Base-by-base conservation (phyloP, 2,888 invertebrate genomes). In the Tethea ocularis region DNA sequence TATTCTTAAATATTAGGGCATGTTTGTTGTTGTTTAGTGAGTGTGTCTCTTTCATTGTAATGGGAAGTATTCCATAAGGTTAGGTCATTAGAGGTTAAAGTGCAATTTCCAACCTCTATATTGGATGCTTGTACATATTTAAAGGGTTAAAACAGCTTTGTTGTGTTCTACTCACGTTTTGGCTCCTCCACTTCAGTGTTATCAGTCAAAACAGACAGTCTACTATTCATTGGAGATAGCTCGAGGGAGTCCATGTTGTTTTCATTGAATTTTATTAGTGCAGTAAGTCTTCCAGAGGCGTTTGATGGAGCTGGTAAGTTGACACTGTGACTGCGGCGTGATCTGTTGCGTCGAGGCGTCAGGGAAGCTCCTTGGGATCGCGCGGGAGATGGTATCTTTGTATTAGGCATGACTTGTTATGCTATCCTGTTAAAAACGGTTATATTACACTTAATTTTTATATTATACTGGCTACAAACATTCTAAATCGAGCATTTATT, bases 121-220 rank as follows among this genome's bases (percentile, higher is more conserved):
- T n/a, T n/a, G n/a, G n/a, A n/a, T n/a, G n/a, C n/a, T n/a, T n/a
- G n/a, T n/a, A n/a, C n/a, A n/a, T n/a, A n/a, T n/a, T n/a, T n/a
- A n/a, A n/a, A n/a, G n/a, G n/a, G n/a, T n/a, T n/a, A n/a, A n/a
- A n/a, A n/a, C n/a, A n/a, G n/a, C n/a, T n/a, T n/a, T n/a, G n/a
- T n/a, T n/a, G n/a, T n/a, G n/a, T n/a, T n/a, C 4, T 64, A 88
- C 91, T 89, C 64, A 92, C 92, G 80, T 66, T 73, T 77, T 0
- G 91, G 91, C 53, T 80, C 82, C 22, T 84, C 86, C 67, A 92
- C 86, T 46, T 88, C 77, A 24, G 91, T 91, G 53, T 84, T 80
- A 66, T 92, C 91, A 46, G 81, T 76, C 36, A 92, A 61, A 5
- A 92, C 74, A 46, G 91, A 91, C 46, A 64, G 69, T 54, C 84